A percentile compares a stretch with the other conserved stretches of the same genome.
These are phyloP conservation scores for Synergus japonicus DNA, from an alignment of 2,888 invertebrate genomes.

Conservation along the genomic window DNA sequence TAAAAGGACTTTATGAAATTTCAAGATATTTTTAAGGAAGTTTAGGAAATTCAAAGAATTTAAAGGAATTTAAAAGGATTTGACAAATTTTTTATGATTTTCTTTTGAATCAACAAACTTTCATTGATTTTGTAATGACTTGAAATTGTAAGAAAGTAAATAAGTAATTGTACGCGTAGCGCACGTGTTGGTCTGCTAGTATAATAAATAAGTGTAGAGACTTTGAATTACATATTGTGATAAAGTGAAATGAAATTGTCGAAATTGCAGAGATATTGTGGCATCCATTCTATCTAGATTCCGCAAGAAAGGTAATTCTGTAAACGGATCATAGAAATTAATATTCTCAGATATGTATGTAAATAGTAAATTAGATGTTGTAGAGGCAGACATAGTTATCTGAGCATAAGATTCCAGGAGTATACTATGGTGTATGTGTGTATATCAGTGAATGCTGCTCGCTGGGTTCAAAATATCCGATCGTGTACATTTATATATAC, in stretches of 20 bases:
- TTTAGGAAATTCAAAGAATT: too few species aligned
- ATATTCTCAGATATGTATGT: not conserved
- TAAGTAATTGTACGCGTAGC: too few species aligned
- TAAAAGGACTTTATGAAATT: too few species aligned
- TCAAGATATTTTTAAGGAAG: too few species aligned
- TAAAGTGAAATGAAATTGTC: not conserved
- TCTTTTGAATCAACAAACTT: too few species aligned
- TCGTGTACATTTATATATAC: constrained; percentile 18
- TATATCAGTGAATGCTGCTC: constrained; percentile 26
- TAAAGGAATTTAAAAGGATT: too few species aligned
- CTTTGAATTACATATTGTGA: too few species aligned
- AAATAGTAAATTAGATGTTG: constrained; percentile 4
- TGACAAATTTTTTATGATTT: too few species aligned
- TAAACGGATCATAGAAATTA: not conserved
- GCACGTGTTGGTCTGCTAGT: too few species aligned
- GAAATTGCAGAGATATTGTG: not conserved
- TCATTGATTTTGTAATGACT: too few species aligned
- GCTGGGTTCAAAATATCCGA: constrained; percentile 28
- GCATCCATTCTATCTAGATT: not conserved
- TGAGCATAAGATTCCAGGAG: not conserved
- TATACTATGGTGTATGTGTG: not conserved
- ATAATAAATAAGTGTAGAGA: too few species aligned
- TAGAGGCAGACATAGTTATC: not conserved
- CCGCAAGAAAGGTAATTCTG: not conserved
- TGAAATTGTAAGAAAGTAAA: too few species aligned